Conservation (phyloP, 2,888 invertebrate genomes). For the Cerastis leucographa region DNA sequence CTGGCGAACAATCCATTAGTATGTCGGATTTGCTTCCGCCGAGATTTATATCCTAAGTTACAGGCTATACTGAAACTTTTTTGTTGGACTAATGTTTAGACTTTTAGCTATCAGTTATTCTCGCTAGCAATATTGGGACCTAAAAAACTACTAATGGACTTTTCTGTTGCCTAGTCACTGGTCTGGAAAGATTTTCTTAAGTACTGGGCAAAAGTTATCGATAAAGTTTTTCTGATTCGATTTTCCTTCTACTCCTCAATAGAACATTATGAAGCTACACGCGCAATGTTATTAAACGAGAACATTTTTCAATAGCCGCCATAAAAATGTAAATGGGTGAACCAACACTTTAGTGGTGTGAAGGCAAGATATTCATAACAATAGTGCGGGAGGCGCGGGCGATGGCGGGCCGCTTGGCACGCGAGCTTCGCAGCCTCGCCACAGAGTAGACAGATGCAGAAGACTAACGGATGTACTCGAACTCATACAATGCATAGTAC, state of each 20-base stretch:
- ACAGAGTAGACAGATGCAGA: conserved; percentile 5
- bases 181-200: conserved; percentile 14
- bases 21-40: conserved; percentile 79
- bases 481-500: neutral
- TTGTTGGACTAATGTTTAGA: conserved; percentile 61
- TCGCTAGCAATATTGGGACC: conserved; percentile 8
- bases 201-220: conserved; percentile 1
- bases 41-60: conserved; percentile 78
- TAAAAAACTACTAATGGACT: conserved; percentile 25
- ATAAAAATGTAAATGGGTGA: conserved; percentile 69
- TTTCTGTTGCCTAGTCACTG: conserved; percentile 13
- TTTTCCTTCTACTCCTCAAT: conserved; percentile 19
- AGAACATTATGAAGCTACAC: conserved; percentile 46
- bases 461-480: neutral
- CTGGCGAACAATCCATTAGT: conserved; percentile 85
- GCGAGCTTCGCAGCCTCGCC: conserved; percentile 66
- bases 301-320: conserved; percentile 58
- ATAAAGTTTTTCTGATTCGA: neutral
- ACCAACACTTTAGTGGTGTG: conserved; percentile 60
- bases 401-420: conserved; percentile 62
- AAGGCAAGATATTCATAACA: conserved; percentile 70
- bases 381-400: conserved; percentile 55
- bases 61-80: conserved; percentile 68
- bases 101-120: conserved; percentile 47
- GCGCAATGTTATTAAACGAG: conserved; percentile 50